Percentiles rank a stretch among this genome's conserved stretches.
Evolutionary conservation across 2,888 invertebrate genomes (phyloP).

Genomic region (Rotaria magnacalcarata): DNA sequence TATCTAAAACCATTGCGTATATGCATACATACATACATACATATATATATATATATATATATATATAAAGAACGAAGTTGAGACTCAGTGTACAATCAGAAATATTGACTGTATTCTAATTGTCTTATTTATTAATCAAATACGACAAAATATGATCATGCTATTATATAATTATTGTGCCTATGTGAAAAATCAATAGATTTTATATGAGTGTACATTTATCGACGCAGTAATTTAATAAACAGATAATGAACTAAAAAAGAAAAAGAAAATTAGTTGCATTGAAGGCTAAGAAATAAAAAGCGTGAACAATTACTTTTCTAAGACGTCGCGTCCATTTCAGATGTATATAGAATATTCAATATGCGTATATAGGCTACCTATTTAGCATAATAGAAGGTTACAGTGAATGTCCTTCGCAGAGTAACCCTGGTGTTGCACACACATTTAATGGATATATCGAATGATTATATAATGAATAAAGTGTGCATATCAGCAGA

Average conservation of each 20-base stretch:
- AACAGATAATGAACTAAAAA: background rate
- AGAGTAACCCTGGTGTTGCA: background rate
- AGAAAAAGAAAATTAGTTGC: background rate
- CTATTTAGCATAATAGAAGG: background rate
- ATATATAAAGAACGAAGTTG: no score
- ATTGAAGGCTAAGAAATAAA: background rate
- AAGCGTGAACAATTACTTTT: background rate
- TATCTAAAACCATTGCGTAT: no score
- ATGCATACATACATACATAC: no score
- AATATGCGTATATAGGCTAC: background rate
- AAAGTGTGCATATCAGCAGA: background rate
- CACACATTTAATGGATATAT: background rate
- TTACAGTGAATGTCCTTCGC: background rate
- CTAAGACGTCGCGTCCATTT: background rate
- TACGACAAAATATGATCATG: no score
- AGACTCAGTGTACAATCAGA: no score
- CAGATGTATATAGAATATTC: background rate
- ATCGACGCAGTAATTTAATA: background rate
- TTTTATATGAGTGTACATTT: background rate
- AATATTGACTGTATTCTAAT: no score
- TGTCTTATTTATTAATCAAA: no score
- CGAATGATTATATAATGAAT: slow-evolving; percentile 9
- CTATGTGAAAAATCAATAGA: no score
- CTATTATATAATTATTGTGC: no score
- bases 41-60: no score